These are phyloP conservation scores for Dromococcyx pavoninus DNA, from an alignment of 2,797 vertebrate genomes.

Conservation along the genomic window DNA sequence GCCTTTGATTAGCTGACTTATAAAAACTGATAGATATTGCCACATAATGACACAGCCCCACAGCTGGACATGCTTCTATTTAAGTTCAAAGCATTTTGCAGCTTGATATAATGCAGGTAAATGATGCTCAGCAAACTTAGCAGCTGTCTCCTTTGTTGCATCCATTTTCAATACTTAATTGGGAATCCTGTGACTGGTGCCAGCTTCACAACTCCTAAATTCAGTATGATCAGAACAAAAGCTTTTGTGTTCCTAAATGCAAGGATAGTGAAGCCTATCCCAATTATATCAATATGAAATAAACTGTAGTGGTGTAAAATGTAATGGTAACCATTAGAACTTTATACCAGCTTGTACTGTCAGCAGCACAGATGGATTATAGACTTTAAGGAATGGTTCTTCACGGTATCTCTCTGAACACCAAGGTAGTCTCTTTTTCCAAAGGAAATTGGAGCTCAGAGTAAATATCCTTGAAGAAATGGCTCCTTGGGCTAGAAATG, in stretches of 20 bases:
- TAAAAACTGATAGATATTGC: not conserved
- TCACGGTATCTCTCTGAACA: not conserved
- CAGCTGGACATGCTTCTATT: not conserved
- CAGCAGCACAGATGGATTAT: not conserved
- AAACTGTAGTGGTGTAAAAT: not conserved
- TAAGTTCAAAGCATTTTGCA: not conserved
- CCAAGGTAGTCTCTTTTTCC: not conserved
- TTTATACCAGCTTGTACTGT: not conserved
- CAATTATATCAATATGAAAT: not conserved
- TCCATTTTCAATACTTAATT: conserved; percentile 40
- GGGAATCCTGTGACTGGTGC: not conserved
- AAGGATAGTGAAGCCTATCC: not conserved
- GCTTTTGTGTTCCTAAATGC: not conserved
- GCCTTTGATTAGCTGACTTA: not conserved
- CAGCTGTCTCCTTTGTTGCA: not conserved
- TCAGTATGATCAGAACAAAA: not conserved
- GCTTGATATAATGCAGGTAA: not conserved
- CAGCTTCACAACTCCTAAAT: not conserved
- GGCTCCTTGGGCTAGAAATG: not conserved
- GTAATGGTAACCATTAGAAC: not conserved
- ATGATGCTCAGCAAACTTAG: not conserved
- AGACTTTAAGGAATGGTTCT: not conserved
- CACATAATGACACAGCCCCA: not conserved
- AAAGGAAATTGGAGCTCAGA: not conserved
- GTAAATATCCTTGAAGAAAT: not conserved